These are phyloP conservation scores for Huso huso DNA, from an alignment of 2,797 vertebrate species.

Conservation along the genomic window DNA sequence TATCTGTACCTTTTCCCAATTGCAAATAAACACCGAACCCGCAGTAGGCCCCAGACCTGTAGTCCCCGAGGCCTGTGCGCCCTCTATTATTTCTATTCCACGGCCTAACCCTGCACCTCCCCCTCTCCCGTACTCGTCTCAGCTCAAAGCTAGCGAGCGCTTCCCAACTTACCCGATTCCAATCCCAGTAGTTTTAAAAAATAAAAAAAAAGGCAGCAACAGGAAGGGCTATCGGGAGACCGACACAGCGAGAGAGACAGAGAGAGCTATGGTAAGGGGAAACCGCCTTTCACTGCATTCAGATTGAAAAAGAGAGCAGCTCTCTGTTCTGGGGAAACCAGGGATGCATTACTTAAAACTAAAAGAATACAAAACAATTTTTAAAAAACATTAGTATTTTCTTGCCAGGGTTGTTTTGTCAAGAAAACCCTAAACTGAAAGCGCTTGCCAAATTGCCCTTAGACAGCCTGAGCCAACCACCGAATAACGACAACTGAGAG, in stretches of 20 bases:
- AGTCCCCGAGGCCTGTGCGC: slow-evolving; percentile 44
- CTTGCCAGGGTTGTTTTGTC: slow-evolving; percentile 30
- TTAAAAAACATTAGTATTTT: slow-evolving; percentile 3
- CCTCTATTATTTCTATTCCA: slow-evolving; percentile 32
- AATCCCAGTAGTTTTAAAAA: slow-evolving; percentile 24
- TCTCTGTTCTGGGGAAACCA: slow-evolving; percentile 48
- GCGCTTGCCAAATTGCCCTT: slow-evolving; percentile 39
- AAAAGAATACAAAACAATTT: slow-evolving; percentile 28
- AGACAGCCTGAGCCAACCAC: slow-evolving; percentile 31
- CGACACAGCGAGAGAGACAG: slow-evolving; percentile 27
- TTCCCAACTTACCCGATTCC: slow-evolving; percentile 50
- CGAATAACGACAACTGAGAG: slow-evolving; percentile 21
- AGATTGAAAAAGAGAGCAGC: slow-evolving; percentile 45
- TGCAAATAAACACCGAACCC: neutral
- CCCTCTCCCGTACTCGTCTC: neutral
- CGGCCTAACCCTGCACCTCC: slow-evolving; percentile 27
- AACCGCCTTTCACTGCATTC: slow-evolving; percentile 52
- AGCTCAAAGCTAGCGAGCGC: neutral
- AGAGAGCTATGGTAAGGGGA: slow-evolving; percentile 18
- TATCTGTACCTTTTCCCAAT: too few relatives aligned
- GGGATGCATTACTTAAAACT: slow-evolving; percentile 55
- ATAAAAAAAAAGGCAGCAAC: slow-evolving; percentile 21
- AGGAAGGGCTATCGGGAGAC: slow-evolving; percentile 19
- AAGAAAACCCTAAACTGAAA: slow-evolving; percentile 51
- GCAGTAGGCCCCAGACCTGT: slow-evolving; percentile 41